Percentiles rank a stretch among this genome's conserved stretches.
Conservation (phyloP, 2,113 vertebrate genomes). For the Labrus mixtus region DNA sequence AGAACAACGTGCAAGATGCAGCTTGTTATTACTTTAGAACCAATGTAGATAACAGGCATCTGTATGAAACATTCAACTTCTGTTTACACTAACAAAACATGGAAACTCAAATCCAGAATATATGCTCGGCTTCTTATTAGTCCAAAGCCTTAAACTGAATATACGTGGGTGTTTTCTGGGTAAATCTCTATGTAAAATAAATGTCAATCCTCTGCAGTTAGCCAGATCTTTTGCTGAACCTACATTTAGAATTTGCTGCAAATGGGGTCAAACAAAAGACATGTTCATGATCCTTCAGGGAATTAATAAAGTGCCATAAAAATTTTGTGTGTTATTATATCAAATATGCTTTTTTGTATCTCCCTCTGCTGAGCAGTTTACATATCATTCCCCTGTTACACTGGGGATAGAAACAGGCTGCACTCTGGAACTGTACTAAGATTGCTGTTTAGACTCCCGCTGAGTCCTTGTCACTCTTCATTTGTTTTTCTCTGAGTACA, state of each 20-base stretch:
- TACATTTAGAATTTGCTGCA: conserved; percentile 4
- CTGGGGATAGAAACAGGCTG: conserved; percentile 34
- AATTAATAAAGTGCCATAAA: conserved; percentile 18
- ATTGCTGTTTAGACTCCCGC: conserved; percentile 54
- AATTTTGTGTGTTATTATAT: conserved; percentile 28
- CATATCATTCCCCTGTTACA: conserved; percentile 29
- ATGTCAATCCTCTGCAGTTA: not conserved
- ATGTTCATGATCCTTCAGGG: conserved; percentile 6
- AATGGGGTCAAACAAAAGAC: conserved; percentile 14
- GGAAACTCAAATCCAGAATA: too few relatives aligned
- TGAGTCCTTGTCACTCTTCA: conserved; percentile 60
- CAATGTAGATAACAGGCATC: too few relatives aligned
- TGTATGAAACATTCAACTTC: too few relatives aligned
- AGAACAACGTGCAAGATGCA: not conserved
- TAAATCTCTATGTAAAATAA: not conserved
- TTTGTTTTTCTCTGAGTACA: conserved; percentile 53
- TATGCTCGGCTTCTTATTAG: not conserved
- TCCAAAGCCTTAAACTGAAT: not conserved
- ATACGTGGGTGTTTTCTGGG: not conserved
- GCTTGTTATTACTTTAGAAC: not conserved
- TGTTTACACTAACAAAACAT: too few relatives aligned
- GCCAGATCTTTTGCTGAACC: not conserved
- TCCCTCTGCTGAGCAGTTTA: conserved; percentile 10
- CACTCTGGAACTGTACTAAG: conserved; percentile 42
- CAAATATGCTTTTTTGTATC: conserved; percentile 22